Evolutionary conservation across 1,140 invertebrate species (phyloP).

Genomic region (Caenorhabditis briggsae): DNA sequence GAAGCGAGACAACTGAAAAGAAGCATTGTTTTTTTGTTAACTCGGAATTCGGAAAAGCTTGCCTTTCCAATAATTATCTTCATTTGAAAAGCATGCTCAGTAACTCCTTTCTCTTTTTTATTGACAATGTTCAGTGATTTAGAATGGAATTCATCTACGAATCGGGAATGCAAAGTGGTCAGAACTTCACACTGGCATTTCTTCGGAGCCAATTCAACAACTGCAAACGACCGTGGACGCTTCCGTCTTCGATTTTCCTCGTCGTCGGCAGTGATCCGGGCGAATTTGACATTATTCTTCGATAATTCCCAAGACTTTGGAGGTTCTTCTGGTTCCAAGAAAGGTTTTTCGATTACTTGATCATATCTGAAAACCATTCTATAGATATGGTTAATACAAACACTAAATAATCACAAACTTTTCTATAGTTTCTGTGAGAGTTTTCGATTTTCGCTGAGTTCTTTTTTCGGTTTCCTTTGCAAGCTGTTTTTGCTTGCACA

Average conservation of each 20-base stretch:
- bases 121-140: background rate
- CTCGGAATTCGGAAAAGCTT: no score
- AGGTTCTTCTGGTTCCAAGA: background rate
- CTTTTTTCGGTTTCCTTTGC: background rate
- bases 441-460: background rate
- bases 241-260: constrained; percentile 26
- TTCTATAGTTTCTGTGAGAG: constrained; percentile 37
- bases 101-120: background rate
- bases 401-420: background rate
- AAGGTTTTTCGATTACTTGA: background rate
- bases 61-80: constrained; percentile 31
- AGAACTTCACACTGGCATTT: constrained; percentile 40
- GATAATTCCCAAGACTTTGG: constrained; percentile 20
- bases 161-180: constrained; percentile 28
- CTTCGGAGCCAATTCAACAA: constrained; percentile 41
- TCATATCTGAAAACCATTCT: background rate
- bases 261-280: constrained; percentile 2
- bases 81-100: constrained; percentile 46
- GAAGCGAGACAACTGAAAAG: constrained; percentile 1
- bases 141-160: constrained; percentile 17
- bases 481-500: background rate
- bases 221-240: constrained; percentile 33
- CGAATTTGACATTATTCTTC: constrained; percentile 18
- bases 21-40: no score
- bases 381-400: background rate